phyloP scores from a whole-genome alignment of 2,888 invertebrate genomes.

The Resseliella maxima region DNA sequence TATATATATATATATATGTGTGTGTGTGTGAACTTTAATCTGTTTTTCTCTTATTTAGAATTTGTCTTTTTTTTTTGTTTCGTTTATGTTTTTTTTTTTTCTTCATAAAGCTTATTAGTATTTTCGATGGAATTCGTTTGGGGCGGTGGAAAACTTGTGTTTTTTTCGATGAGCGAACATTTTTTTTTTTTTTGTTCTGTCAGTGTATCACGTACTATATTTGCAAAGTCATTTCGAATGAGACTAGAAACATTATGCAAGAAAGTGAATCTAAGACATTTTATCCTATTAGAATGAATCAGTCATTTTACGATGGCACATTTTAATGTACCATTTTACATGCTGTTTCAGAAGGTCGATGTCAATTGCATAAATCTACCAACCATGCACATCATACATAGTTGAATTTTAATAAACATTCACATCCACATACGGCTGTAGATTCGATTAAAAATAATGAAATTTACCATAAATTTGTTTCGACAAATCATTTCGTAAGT shows the following conservation, averaged over 20 bases:
- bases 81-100: background rate
- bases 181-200: background rate
- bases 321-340: background rate
- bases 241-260: background rate
- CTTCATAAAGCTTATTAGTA: background rate
- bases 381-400: too few species aligned
- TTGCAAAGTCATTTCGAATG: background rate
- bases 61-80: too few species aligned
- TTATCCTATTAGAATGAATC: constrained; percentile 12
- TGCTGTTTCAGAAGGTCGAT: background rate
- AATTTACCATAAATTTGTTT: background rate
- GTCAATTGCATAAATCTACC: background rate
- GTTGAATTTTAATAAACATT: too few species aligned
- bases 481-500: constrained; percentile 11
- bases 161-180: background rate
- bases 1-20: too few species aligned
- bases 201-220: background rate
- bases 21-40: background rate
- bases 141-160: background rate
- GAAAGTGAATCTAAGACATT: background rate
- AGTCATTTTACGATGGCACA: background rate
- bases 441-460: constrained; percentile 3
- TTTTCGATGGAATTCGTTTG: background rate
- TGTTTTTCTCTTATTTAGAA: too few species aligned
- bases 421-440: background rate